phyloP scores from a whole-genome alignment of 2,888 invertebrate species.

The Eupithecia subumbrata region DNA sequence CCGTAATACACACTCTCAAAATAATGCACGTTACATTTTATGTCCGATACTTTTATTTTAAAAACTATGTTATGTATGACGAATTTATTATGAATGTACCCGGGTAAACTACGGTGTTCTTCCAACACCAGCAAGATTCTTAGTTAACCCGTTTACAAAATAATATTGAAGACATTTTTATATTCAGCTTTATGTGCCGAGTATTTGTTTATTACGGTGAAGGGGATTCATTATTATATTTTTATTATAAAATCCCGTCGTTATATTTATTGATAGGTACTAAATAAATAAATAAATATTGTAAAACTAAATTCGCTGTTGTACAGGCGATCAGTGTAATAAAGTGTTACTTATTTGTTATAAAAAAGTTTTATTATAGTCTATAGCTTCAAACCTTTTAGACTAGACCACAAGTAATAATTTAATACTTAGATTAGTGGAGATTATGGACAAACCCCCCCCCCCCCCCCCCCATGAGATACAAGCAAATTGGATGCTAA shows the following conservation, averaged over 20 bases:
- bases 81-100: background rate
- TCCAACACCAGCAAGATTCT: background rate
- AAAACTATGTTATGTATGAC: background rate
- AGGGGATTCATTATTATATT: constrained; percentile 44
- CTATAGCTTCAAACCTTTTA: too few relatives aligned
- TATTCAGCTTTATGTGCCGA: background rate
- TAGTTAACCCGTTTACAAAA: background rate
- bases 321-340: constrained; percentile 71
- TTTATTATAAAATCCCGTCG: constrained; percentile 17
- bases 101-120: background rate
- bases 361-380: constrained; percentile 46
- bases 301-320: constrained; percentile 67
- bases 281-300: constrained; percentile 52
- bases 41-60: background rate
- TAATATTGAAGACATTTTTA: background rate
- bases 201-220: constrained; percentile 47
- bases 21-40: background rate
- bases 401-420: background rate
- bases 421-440: too few relatives aligned
- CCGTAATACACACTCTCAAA: background rate
- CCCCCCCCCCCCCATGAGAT: too few relatives aligned
- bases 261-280: constrained; percentile 15
- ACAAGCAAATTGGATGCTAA: too few relatives aligned
- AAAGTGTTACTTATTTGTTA: constrained; percentile 76
- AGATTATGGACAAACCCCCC: too few relatives aligned